Evolutionary conservation across 1,140 invertebrate genomes (phyloP).

Genomic region (Dreissena polymorpha): DNA sequence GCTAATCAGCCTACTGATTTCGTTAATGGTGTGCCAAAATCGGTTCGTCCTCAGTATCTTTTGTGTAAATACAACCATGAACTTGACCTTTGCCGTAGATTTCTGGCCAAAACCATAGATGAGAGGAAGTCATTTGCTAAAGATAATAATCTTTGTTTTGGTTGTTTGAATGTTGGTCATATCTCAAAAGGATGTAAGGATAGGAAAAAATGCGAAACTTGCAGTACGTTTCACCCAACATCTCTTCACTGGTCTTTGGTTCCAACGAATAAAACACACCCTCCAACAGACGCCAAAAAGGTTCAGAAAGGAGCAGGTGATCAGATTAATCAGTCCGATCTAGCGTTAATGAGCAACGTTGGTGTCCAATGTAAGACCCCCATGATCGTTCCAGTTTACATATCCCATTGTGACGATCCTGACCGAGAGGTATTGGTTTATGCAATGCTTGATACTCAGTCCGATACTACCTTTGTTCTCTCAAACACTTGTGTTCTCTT

Average conservation of each 20-base stretch:
- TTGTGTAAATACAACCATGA: too few species aligned
- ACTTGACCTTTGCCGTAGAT: too few species aligned
- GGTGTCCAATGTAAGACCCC: too few species aligned
- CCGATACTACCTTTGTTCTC: slow-evolving; percentile 27
- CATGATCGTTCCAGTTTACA: too few species aligned
- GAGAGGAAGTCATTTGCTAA: too few species aligned
- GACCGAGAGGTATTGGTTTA: slow-evolving; percentile 20
- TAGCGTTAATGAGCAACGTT: too few species aligned
- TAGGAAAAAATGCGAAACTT: slow-evolving; percentile 19
- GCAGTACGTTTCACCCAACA: slow-evolving; percentile 13
- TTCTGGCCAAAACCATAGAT: too few species aligned
- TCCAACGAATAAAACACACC: not conserved
- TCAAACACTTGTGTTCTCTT: not conserved
- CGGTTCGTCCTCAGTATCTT: too few species aligned
- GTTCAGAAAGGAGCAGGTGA: not conserved
- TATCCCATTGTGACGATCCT: not conserved
- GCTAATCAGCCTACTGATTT: too few species aligned
- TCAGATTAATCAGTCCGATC: slow-evolving; percentile 3
- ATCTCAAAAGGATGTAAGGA: slow-evolving; percentile 3
- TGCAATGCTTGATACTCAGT: slow-evolving; percentile 32
- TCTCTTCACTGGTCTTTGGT: slow-evolving; percentile 6
- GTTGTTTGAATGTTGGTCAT: too few species aligned
- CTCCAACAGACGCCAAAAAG: not conserved
- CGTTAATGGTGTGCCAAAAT: too few species aligned
- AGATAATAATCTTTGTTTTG: too few species aligned